Conservation (phyloP, 2,888 invertebrate genomes). For the Drepanosiphum platanoidis region DNA sequence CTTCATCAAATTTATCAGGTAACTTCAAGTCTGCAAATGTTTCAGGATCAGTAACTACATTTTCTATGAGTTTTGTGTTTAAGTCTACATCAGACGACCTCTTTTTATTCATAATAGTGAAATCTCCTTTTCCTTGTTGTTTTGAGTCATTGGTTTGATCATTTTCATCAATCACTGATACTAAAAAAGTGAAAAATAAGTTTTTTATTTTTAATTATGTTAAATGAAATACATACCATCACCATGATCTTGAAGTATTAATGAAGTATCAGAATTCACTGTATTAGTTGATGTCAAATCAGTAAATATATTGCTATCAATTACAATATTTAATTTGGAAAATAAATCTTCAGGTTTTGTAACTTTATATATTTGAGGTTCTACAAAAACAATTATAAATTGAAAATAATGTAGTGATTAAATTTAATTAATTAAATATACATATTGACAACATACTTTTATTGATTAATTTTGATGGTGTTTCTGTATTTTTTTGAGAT, state of each 20-base stretch:
- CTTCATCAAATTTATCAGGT: too few species aligned
- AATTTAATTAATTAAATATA: background rate
- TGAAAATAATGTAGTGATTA: background rate
- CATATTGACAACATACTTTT: background rate
- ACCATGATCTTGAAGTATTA: background rate
- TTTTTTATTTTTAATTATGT: background rate
- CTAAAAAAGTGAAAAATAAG: conserved; percentile 31
- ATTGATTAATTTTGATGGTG: background rate
- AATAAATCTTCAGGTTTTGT: conserved; percentile 45
- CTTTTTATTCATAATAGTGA: too few species aligned
- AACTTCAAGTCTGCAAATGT: too few species aligned
- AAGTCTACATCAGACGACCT: too few species aligned
- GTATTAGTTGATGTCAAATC: background rate
- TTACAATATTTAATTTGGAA: too few species aligned
- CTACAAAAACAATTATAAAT: background rate
- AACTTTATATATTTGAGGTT: conserved; percentile 4
- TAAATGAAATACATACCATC: background rate
- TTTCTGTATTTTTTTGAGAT: conserved; percentile 4
- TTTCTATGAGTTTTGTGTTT: too few species aligned
- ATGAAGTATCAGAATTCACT: conserved; percentile 1
- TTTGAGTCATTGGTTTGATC: too few species aligned
- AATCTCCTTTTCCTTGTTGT: too few species aligned
- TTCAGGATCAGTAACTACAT: too few species aligned
- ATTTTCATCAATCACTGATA: background rate
- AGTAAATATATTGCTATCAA: background rate